Conservation (phyloP, 1,140 invertebrate genomes). For the Aphelenchoides avenae region DNA sequence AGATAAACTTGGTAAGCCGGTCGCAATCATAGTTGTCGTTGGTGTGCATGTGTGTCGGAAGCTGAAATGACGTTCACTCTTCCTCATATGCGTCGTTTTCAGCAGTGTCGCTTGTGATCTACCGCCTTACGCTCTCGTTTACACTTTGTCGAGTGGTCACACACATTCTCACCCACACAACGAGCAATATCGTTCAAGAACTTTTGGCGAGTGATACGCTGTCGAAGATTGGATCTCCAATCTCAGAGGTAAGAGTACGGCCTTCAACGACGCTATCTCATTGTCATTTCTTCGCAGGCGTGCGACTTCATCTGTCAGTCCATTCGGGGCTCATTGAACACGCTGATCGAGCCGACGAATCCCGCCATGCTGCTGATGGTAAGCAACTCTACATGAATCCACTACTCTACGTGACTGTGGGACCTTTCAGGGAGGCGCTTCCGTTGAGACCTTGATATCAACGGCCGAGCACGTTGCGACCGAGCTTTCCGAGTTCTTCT, state of each 20-base stretch:
- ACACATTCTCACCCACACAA: slow-evolving; percentile 1
- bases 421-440: background rate
- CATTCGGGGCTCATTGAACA: background rate
- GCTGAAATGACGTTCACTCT: no score
- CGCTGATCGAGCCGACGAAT: background rate
- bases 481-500: slow-evolving; percentile 9
- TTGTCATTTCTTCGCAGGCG: background rate
- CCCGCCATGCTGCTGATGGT: slow-evolving; percentile 2
- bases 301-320: slow-evolving; percentile 11
- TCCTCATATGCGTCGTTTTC: no score
- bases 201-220: background rate
- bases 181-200: slow-evolving; percentile 1
- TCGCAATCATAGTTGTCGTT: background rate
- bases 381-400: background rate
- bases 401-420: background rate
- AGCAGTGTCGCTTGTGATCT: slow-evolving; percentile 1
- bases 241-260: background rate
- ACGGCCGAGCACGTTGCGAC: background rate
- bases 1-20: slow-evolving; percentile 3
- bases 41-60: no score
- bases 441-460: background rate
- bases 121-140: background rate
- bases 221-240: background rate
- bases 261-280: background rate
- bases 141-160: background rate